Conservation (phyloP, 2,888 invertebrate genomes). For the Apoda limacodes region DNA sequence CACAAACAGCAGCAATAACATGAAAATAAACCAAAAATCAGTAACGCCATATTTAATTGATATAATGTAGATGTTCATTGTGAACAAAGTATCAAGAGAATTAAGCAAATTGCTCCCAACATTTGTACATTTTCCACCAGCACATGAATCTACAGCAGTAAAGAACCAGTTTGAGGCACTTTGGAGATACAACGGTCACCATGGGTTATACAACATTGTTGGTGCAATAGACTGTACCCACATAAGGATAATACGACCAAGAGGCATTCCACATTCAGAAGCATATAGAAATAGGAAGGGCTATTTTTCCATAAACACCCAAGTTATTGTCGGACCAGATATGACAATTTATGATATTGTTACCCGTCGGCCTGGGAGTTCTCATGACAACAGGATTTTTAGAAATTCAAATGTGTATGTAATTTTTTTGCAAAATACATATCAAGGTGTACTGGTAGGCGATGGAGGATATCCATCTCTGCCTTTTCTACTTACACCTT, state of each 20-base stretch:
- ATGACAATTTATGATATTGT: neutral
- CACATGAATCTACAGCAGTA: neutral
- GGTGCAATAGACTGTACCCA: constrained; percentile 13
- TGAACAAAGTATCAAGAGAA: neutral
- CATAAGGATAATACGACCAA: constrained; percentile 8
- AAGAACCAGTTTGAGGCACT: constrained; percentile 1
- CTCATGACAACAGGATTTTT: neutral
- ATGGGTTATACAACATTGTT: constrained; percentile 3
- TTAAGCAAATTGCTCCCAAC: neutral
- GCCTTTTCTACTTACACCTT: too few species aligned
- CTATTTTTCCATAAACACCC: neutral
- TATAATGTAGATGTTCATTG: too few species aligned
- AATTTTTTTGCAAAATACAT: constrained; percentile 1
- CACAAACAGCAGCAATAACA: too few species aligned
- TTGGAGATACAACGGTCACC: neutral
- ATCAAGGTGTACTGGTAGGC: neutral
- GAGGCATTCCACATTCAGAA: constrained; percentile 1
- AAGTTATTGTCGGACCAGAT: neutral
- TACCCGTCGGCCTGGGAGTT: neutral
- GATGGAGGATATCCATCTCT: neutral
- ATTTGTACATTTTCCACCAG: constrained; percentile 1
- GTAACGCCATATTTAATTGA: too few species aligned
- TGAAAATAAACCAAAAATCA: too few species aligned
- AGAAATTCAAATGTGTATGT: neutral
- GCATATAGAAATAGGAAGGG: constrained; percentile 1